Evolutionary conservation across 1,140 invertebrate species (phyloP).

Genomic region (Homarus americanus): DNA sequence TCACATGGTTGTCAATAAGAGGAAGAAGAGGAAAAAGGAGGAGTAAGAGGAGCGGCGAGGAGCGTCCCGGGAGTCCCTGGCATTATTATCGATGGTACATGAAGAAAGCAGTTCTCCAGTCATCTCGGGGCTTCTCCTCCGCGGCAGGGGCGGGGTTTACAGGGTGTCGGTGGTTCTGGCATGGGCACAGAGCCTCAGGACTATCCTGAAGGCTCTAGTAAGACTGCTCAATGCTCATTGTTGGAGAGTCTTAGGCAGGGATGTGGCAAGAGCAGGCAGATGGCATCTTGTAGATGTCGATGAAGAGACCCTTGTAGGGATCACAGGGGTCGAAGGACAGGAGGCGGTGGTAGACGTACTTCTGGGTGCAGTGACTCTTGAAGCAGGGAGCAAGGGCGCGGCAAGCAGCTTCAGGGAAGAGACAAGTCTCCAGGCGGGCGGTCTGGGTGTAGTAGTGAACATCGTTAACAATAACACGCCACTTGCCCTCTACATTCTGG

Average conservation of each 20-base stretch:
- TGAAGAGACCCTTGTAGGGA: slow-evolving; percentile 76
- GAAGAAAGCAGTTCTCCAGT: slow-evolving; percentile 70
- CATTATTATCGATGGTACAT: slow-evolving; percentile 39
- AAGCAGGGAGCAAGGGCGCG: slow-evolving; percentile 76
- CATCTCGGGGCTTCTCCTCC: slow-evolving; percentile 63
- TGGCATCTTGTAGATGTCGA: slow-evolving; percentile 76
- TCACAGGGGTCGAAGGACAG: slow-evolving; percentile 76
- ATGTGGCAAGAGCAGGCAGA: slow-evolving; percentile 76
- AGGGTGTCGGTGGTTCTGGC: slow-evolving; percentile 46
- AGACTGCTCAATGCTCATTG: background rate
- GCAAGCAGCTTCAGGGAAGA: slow-evolving; percentile 65
- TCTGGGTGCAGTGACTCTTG: slow-evolving; percentile 75
- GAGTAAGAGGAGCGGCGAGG: slow-evolving; percentile 21
- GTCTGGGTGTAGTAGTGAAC: slow-evolving; percentile 68
- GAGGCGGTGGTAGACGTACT: slow-evolving; percentile 76
- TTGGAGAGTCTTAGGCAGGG: slow-evolving; percentile 47
- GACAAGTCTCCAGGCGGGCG: slow-evolving; percentile 55
- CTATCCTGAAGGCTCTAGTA: background rate
- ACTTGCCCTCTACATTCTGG: slow-evolving; percentile 75
- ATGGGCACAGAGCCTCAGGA: too few species aligned
- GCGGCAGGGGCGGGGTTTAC: slow-evolving; percentile 27
- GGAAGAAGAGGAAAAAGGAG: background rate
- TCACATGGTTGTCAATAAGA: slow-evolving; percentile 35
- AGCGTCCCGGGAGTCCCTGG: slow-evolving; percentile 64
- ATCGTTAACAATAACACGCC: slow-evolving; percentile 76